Conservation (phyloP, 1,140 invertebrate species). For the Trichonephila clavipes region DNA sequence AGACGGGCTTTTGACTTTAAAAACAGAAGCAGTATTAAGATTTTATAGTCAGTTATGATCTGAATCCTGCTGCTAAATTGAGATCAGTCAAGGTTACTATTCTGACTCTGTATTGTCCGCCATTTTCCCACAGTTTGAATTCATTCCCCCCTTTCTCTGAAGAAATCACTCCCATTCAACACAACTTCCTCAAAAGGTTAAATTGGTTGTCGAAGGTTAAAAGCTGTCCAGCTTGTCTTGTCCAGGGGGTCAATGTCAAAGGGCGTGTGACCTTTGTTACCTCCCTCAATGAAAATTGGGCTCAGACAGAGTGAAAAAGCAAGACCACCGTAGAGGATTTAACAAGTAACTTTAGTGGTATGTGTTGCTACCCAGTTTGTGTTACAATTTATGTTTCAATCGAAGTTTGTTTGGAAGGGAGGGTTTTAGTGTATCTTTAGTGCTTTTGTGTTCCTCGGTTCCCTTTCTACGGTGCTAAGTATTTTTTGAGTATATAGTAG, state of each 20-base stretch:
- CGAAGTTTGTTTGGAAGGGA: background rate
- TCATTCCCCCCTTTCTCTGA: background rate
- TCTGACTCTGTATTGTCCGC: background rate
- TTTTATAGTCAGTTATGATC: background rate
- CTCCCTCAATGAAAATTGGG: background rate
- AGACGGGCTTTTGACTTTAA: too few relatives aligned
- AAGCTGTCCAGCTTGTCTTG: background rate
- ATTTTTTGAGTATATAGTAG: background rate
- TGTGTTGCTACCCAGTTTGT: background rate
- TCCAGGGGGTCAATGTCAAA: constrained; percentile 26
- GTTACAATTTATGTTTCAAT: constrained; percentile 15
- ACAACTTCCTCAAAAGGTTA: too few relatives aligned
- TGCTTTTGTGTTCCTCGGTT: background rate
- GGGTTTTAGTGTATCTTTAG: background rate
- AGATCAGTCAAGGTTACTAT: background rate
- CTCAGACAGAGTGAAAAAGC: constrained; percentile 41
- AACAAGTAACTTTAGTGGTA: background rate
- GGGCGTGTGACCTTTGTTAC: background rate
- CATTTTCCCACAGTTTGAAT: background rate
- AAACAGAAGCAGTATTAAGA: too few relatives aligned
- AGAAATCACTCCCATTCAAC: background rate
- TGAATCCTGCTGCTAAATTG: background rate
- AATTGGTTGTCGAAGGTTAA: too few relatives aligned
- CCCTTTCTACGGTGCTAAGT: background rate
- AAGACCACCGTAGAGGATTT: constrained; percentile 34